Evolutionary conservation across 2,888 invertebrate genomes (phyloP), one percentile per base, ranked within the genome.

Genomic region (Eristalis arbustorum): DNA sequence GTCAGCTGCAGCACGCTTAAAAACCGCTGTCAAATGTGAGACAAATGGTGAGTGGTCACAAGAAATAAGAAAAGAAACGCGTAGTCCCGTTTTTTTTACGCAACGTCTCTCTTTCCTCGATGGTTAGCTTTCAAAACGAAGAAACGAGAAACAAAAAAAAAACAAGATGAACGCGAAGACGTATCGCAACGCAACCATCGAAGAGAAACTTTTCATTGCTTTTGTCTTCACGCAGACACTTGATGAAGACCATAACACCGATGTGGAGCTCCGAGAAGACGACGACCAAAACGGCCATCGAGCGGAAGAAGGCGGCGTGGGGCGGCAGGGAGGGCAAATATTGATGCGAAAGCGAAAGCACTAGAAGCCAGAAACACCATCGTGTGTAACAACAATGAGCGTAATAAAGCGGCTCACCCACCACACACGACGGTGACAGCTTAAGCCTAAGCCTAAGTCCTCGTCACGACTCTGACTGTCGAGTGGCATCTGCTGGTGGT

Each of bases 151-250:
- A 25, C 25, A 25, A 59, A 59, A 25, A 23, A 49, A 25, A 59
- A 59, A 25, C 11, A 49, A 18, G 18, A 49, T 8, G 18, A 49
- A 49, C 49, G 49, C 18, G 49, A 49, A 5, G 49, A 18, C 49
- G 84, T 81, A 84, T 68, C 80, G 68, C 84, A 83, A 71, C 59
- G 56, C 49, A 49, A 49, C 49, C 74, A 14, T 61, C 67, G 67
- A 75, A 80, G 85, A 85, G 82, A 82, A 85, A 85, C 84, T 84
- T 72, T 84, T 84, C 66, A 67, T 10, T 64, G 78, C 71, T 71
- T 84, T 84, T 84, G 75, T 85, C 72, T 79, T 67, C 79, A 79
- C 72, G 61, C 64, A 69, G 69, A 76, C n/a, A 76, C 59, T 81
- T 28, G 67, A 67, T 14, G 18, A 67, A 42, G 28, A 66, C 25